A percentile compares a stretch with the other conserved stretches of the same genome.
phyloP scores from a whole-genome alignment of 1,140 invertebrate genomes.

The Aphelinus atriplicis region DNA sequence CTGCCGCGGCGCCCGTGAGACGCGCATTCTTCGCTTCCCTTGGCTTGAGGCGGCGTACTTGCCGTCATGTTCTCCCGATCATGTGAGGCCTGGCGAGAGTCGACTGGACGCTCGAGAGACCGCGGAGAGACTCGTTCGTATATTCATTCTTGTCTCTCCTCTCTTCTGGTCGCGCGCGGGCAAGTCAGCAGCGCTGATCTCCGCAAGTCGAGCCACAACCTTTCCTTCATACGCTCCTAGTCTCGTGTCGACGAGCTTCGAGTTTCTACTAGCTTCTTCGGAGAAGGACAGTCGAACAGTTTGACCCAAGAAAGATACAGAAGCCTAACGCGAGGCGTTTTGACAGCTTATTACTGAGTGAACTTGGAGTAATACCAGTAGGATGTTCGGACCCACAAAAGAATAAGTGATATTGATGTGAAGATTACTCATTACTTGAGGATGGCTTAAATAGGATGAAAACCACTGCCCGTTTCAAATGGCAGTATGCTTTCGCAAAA shows the following conservation, averaged over 20 bases:
- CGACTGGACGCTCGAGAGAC: constrained; percentile 37
- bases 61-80: constrained; percentile 49
- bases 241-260: constrained; percentile 9
- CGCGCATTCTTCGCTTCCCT: constrained; percentile 7
- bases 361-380: too few relatives aligned
- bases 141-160: constrained; percentile 37
- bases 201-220: background rate
- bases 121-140: constrained; percentile 40
- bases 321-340: too few relatives aligned
- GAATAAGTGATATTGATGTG: too few relatives aligned
- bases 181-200: background rate
- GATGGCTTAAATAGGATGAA: too few relatives aligned
- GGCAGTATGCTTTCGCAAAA: too few relatives aligned
- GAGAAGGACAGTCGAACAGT: too few relatives aligned
- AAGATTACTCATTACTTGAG: too few relatives aligned
- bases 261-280: constrained; percentile 18
- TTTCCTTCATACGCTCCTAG: constrained; percentile 37
- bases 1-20: background rate
- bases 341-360: too few relatives aligned
- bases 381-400: too few relatives aligned
- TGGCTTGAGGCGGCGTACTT: background rate
- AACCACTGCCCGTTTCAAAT: too few relatives aligned
- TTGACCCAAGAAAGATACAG: too few relatives aligned
- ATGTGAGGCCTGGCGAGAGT: constrained; percentile 48
- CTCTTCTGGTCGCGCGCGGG: constrained; percentile 18